These are phyloP conservation scores for Melanaphis sacchari DNA, from an alignment of 1,140 invertebrate genomes.

Conservation along the genomic window DNA sequence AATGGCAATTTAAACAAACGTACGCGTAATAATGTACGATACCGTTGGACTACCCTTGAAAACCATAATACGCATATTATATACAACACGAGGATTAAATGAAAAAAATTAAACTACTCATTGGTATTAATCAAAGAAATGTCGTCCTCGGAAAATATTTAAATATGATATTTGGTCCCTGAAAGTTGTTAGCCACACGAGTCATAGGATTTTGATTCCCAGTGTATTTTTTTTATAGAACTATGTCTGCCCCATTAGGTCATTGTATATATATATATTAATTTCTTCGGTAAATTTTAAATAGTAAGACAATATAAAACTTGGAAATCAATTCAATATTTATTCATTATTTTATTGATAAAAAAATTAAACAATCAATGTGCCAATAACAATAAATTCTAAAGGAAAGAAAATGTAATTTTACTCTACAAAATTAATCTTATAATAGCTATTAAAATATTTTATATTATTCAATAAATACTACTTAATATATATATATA, in stretches of 20 bases:
- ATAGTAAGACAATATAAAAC: too few species aligned
- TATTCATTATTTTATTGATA: too few species aligned
- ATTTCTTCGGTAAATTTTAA: too few species aligned
- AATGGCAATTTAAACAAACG: conserved; percentile 8
- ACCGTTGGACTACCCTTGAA: not conserved
- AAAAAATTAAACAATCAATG: too few species aligned
- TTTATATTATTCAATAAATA: too few species aligned
- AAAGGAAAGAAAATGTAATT: too few species aligned
- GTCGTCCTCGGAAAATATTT: not conserved
- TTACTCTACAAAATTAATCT: too few species aligned
- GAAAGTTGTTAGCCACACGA: not conserved
- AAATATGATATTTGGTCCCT: not conserved
- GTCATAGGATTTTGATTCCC: not conserved
- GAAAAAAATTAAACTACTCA: not conserved
- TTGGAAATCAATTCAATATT: too few species aligned
- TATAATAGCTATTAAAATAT: too few species aligned
- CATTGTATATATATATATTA: too few species aligned
- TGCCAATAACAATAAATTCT: too few species aligned
- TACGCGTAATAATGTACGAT: not conserved
- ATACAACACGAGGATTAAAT: not conserved
- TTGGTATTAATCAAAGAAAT: not conserved
- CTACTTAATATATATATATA: too few species aligned
- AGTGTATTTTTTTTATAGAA: not conserved
- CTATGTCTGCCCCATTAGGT: not conserved
- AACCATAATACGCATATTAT: not conserved